Evolutionary conservation across 2,888 invertebrate species (phyloP), one percentile per base, ranked within the genome.

Genomic region (Abrostola triplasia): DNA sequence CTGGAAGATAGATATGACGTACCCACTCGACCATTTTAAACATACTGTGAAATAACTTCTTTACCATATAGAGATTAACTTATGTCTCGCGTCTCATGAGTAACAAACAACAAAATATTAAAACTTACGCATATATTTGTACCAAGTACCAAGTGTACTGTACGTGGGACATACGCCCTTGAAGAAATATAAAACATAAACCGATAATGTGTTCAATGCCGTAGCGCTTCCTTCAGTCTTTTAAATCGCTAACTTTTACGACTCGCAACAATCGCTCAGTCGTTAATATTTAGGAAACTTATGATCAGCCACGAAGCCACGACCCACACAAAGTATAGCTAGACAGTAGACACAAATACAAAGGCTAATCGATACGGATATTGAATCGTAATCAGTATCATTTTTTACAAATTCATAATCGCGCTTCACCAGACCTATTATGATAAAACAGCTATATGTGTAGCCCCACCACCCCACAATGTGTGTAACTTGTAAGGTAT

Each of bases 401-500:
- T 55, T 55, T 55, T 58, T 7, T 63, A 13, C 36, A 38, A 35
- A 53, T 59, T 35, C 8, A 60, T 51, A 60, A 37, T 36, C 48
- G 44, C 40, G 42, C 36, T 41, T 24, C 12, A 11, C 10, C 36
- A 36, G 10, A 42, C 35, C 9, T 24, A 54, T 47, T 51, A 49
- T 24, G 37, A 54, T n/a, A 50, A 57, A 50, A 58, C 13, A 51
- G 12, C 36, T 59, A 65, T 59, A 55, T 60, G 48, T 63, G 57
- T 40, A 68, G 6, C 40, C 38, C 36, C 42, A 9, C 13, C 44
- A 51, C 24, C 24, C 24, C 8, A 75, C 69, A 65, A 64, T 64
- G 40, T 59, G 47, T 24, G 48, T 63, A 63, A 64, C 59, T 41
- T 51, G 65, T 51, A 63, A 69, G 63, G 67, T 63, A 78, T 75